Evolutionary conservation across 1,140 invertebrate genomes (phyloP).

Genomic region (Aphidius gifuensis): DNA sequence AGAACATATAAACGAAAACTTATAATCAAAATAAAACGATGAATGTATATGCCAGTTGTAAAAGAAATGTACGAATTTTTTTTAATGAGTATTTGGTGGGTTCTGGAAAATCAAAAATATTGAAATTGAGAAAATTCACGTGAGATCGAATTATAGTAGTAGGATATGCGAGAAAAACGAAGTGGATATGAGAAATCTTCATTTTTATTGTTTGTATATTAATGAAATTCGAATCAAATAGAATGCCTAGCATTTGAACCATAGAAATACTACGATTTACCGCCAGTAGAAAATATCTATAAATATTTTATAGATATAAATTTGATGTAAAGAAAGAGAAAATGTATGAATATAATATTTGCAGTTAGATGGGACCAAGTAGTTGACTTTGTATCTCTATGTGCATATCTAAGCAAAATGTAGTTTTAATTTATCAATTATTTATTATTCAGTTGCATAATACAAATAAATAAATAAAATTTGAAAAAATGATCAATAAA

Average conservation of each 20-base stretch:
- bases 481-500: too few relatives aligned
- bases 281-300: background rate
- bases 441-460: too few relatives aligned
- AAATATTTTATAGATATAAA: background rate
- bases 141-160: too few relatives aligned
- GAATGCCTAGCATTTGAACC: background rate
- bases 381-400: constrained; percentile 55
- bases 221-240: background rate
- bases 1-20: constrained; percentile 9
- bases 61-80: constrained; percentile 25
- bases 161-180: too few relatives aligned
- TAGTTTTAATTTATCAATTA: constrained; percentile 33
- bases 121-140: too few relatives aligned
- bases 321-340: too few relatives aligned
- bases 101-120: background rate
- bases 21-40: constrained; percentile 4
- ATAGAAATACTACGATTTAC: background rate
- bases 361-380: constrained; percentile 58
- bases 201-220: too few relatives aligned
- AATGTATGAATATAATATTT: constrained; percentile 50
- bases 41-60: constrained; percentile 52
- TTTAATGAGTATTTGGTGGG: constrained; percentile 24
- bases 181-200: background rate
- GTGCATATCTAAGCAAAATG: constrained; percentile 55
- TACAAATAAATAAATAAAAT: too few relatives aligned